Evolutionary conservation across 2,797 vertebrate genomes (phyloP).

Genomic region (Anolis apletophallus): DNA sequence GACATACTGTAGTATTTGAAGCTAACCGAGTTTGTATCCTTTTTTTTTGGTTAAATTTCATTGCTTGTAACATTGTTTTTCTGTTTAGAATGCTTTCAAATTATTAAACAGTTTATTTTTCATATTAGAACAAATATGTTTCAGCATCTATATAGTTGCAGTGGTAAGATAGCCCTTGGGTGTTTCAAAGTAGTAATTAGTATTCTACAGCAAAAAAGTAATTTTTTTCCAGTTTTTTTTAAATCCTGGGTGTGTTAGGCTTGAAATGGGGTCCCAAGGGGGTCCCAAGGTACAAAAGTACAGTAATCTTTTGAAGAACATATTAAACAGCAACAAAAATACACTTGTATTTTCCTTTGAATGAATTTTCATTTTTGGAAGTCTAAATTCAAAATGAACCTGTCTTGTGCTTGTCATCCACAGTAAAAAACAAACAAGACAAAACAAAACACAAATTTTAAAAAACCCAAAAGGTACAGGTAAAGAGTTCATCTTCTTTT

Average conservation of each 20-base stretch:
- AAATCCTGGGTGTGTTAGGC: no score
- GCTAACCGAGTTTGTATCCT: no score
- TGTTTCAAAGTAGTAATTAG: no score
- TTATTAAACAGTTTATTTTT: background rate
- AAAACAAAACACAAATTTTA: no score
- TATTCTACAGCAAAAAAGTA: no score
- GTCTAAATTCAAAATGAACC: background rate
- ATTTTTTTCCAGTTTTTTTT: no score
- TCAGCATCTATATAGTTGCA: background rate
- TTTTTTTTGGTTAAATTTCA: no score
- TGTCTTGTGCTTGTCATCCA: background rate
- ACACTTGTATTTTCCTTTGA: background rate
- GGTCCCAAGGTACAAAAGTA: no score
- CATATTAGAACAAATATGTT: background rate
- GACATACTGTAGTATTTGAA: no score
- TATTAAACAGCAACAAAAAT: background rate
- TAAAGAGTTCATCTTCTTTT: conserved; percentile 5
- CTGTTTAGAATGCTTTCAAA: background rate
- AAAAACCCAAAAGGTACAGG: background rate
- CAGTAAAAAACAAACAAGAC: background rate
- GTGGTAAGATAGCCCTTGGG: background rate
- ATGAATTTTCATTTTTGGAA: background rate
- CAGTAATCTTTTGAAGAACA: background rate
- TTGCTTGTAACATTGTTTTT: background rate
- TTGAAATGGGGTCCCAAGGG: no score